Evolutionary conservation across 2,888 invertebrate genomes (phyloP), one percentile per base, ranked within the genome.

Genomic region (Ypsolopha sequella): DNA sequence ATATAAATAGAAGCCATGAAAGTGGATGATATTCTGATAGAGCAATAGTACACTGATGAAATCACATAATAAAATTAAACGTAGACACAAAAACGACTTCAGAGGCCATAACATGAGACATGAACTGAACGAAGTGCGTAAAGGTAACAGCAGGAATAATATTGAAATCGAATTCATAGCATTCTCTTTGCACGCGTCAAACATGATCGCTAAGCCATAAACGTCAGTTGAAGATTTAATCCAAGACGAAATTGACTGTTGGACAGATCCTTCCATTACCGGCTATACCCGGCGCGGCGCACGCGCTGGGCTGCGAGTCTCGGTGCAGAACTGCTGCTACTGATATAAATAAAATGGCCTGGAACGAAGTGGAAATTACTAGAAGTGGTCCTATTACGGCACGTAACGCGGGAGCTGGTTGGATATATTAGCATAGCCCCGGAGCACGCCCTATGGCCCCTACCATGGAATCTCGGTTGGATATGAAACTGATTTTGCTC

Each of bases 311-410:
- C 24, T 4, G 24, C 24, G 24, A 24, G 24, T 24, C 24, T 24
- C 4, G 24, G 24, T 24, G 2, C 34, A 10, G 10, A 8, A 8
- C 9, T 13, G 36, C 11, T 33, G 10, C 8, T n/a, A 60, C 35
- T 54, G 63, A 60, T 64, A 66, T 65, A 66, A 65, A 67, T 66
- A 54, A 77, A 71, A 72, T 65, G 58, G 62, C 53, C 66, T 70
- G 72, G 70, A 76, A 76, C 70, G 65, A 73, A 73, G 69, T 75
- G 70, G 73, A 75, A 73, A 76, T 77, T 69, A 70, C 70, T 71
- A 69, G 71, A 68, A 75, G 74, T 70, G 66, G 75, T 66, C 61
- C 76, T 65, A 80, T 79, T 78, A 78, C 62, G 53, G 65, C 63
- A 73, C 75, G 80, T 80, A 80, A 75, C 76, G 64, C 78, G 66